A percentile compares a stretch with the other conserved stretches of the same genome.
Evolutionary conservation across 53 echinoderm and acorn worm genomes (phyloP).

Genomic region (Paracentrotus lividus): DNA sequence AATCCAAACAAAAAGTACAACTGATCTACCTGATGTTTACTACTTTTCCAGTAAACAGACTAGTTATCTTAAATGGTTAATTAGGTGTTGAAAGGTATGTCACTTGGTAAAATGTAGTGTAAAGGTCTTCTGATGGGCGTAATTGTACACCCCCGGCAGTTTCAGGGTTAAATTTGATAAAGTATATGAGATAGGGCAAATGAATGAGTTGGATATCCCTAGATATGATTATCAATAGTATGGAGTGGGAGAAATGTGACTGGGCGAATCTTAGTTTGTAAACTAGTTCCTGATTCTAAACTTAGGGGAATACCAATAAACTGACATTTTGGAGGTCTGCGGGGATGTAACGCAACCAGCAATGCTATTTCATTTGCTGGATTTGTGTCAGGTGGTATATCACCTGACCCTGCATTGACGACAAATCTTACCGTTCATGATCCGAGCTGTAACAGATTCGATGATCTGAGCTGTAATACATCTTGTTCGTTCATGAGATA

Average conservation of each 20-base stretch:
- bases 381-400: not conserved
- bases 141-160: not conserved
- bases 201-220: not conserved
- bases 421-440: constrained; percentile 10
- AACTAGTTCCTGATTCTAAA: constrained; percentile 11
- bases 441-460: not conserved
- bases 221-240: not conserved
- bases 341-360: not conserved
- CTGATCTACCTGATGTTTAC: not conserved
- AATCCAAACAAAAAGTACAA: not conserved
- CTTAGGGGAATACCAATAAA: constrained; percentile 19
- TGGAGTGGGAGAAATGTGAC: not conserved
- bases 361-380: constrained; percentile 5
- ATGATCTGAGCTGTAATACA: not conserved
- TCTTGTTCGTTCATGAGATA: not conserved
- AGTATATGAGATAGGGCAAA: not conserved
- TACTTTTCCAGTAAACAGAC: not conserved
- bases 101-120: not conserved
- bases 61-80: not conserved
- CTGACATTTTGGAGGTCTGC: constrained; percentile 24
- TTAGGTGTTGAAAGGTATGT: constrained; percentile 20
- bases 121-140: not conserved
- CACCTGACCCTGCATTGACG: not conserved
- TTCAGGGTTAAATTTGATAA: not conserved
- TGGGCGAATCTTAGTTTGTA: not conserved